Conservation (phyloP, 2,888 invertebrate species). For the Pachliopta kotzebuea region DNA sequence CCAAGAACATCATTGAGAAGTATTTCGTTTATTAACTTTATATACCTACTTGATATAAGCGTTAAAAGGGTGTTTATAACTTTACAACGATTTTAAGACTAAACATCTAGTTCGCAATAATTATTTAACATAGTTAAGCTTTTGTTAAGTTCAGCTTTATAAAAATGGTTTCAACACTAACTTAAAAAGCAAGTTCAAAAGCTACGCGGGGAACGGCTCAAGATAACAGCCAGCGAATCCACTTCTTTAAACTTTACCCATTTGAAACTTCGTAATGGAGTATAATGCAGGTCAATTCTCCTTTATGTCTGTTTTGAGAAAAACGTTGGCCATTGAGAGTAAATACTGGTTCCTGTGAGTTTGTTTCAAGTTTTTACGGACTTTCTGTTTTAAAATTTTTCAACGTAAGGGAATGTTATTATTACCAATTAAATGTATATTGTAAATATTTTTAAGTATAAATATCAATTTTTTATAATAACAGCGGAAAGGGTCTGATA, state of each 20-base stretch:
- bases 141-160: neutral
- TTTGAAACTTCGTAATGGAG: slow-evolving; percentile 8
- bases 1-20: too few relatives aligned
- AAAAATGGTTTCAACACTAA: neutral
- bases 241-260: slow-evolving; percentile 15
- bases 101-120: neutral
- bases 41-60: too few relatives aligned
- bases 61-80: neutral
- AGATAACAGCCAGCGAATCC: slow-evolving; percentile 10
- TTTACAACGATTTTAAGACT: neutral
- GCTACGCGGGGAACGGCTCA: slow-evolving; percentile 1
- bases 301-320: slow-evolving; percentile 17
- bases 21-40: too few relatives aligned
- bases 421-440: neutral
- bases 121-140: neutral
- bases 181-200: neutral
- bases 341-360: slow-evolving; percentile 9
- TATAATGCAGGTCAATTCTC: slow-evolving; percentile 18
- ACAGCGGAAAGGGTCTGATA: too few relatives aligned
- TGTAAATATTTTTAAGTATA: too few relatives aligned
- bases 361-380: neutral
- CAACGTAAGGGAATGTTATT: neutral
- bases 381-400: neutral
- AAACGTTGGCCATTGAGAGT: neutral
- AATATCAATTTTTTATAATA: too few relatives aligned